Evolutionary conservation across 1,140 invertebrate genomes (phyloP), one percentile per base, ranked within the genome.

Genomic region (Penaeus japonicus): DNA sequence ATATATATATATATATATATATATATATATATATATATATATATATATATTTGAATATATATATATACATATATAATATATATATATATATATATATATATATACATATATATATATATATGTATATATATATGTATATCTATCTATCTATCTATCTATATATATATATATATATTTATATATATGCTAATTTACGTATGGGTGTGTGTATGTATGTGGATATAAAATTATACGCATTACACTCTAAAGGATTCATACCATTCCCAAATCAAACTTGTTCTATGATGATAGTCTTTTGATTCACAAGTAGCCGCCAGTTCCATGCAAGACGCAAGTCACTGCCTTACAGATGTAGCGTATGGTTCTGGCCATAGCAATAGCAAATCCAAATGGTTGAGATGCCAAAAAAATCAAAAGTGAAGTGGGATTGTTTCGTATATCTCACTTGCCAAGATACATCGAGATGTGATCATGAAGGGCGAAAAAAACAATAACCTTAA

Each of bases 1-100:
- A 73, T n/a, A 73, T n/a, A 73, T n/a, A 73, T n/a, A 73, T n/a
- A 73, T n/a, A 73, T 65, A 65, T 65, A 65, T 65, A 65, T 7
- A 65, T 65, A 65, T 65, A 20, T 7, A 65, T 65, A 65, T 27
- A 65, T 20, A 65, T 24, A 65, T 17, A 65, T 17, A 65, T 65
- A 65, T 17, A 17, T 65, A 65, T 17, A 65, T 65, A 65, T 3
- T 65, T 4, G 22, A 65, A 2, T 65, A 65, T 17, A 65, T 65
- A 65, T 65, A 65, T 65, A 65, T 18, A 65, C 30, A 65, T 65
- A 65, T 65, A 24, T 24, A 24, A 65, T 5, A 65, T 65, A 65
- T 15, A 65, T 65, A 65, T 65, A 4, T 65, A 65, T 27, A 65
- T 5, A 65, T 65, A 65, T 65, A 65, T 18, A 65, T 27, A 65